These are phyloP conservation scores for Muscicapa comitata DNA, from an alignment of 2,797 vertebrate species.

Conservation along the genomic window DNA sequence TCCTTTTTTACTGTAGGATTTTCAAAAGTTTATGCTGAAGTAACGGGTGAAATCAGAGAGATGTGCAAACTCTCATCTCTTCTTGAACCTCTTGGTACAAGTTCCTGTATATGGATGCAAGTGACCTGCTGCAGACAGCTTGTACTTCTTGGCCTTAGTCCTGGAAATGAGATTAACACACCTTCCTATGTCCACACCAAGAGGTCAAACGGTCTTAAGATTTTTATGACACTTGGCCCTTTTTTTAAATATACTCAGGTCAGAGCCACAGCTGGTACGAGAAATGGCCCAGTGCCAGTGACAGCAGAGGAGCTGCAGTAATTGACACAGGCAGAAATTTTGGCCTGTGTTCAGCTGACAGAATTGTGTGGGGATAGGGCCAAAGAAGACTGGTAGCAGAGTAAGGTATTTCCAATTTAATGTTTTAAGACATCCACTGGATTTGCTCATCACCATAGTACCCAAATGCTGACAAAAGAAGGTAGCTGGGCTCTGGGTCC, in stretches of 20 bases:
- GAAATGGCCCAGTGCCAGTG: not conserved
- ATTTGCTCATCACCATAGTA: not conserved
- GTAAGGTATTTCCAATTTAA: not conserved
- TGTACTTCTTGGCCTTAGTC: not conserved
- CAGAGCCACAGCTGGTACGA: not conserved
- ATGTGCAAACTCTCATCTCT: not conserved
- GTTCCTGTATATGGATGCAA: not conserved
- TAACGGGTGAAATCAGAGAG: not conserved
- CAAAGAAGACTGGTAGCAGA: not conserved
- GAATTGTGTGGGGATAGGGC: not conserved
- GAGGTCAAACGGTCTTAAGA: not conserved
- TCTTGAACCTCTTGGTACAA: not conserved
- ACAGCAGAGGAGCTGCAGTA: not conserved
- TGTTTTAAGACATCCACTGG: not conserved
- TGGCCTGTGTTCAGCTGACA: not conserved
- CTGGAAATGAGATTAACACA: conserved; percentile 18
- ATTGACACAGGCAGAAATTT: not conserved
- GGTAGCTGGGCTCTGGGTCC: not conserved
- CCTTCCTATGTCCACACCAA: not conserved
- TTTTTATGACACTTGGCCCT: not conserved
- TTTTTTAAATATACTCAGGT: not conserved
- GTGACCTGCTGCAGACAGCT: not conserved
- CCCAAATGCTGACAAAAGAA: not conserved
- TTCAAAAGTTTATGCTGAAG: not conserved
- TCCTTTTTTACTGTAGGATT: not conserved